Evolutionary conservation across 2,797 vertebrate species (phyloP).

Genomic region (Botia almorhae): DNA sequence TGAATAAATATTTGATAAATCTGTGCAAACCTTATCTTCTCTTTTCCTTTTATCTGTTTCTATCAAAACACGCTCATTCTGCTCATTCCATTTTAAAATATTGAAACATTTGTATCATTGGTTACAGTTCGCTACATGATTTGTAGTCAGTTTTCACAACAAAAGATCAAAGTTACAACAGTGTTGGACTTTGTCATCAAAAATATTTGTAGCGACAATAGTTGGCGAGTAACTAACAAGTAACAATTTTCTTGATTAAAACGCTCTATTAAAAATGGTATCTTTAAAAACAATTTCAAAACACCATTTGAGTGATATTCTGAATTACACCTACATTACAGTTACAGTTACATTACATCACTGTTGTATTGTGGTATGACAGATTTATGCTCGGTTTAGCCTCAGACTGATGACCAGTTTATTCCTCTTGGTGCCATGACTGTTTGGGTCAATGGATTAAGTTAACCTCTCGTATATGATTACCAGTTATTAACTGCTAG

Average conservation of each 20-base stretch:
- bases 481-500: no score
- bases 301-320: neutral
- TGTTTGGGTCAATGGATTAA: no score
- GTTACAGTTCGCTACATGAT: no score
- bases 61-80: constrained; percentile 50
- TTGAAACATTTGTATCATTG: neutral
- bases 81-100: neutral
- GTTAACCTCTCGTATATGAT: no score
- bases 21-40: constrained; percentile 34
- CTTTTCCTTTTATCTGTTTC: constrained; percentile 44
- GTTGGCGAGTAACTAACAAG: neutral
- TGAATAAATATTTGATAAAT: constrained; percentile 18
- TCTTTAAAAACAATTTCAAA: neutral
- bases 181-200: neutral
- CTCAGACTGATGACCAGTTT: no score
- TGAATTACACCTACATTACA: constrained; percentile 24
- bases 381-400: no score
- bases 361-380: no score
- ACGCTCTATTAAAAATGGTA: neutral
- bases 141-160: no score
- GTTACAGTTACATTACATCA: no score
- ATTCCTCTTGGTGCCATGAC: no score
- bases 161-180: neutral
- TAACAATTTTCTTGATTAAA: neutral
- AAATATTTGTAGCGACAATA: neutral